Evolutionary conservation across 2,113 vertebrate species (phyloP).

Genomic region (Herpetotheres cachinnans): DNA sequence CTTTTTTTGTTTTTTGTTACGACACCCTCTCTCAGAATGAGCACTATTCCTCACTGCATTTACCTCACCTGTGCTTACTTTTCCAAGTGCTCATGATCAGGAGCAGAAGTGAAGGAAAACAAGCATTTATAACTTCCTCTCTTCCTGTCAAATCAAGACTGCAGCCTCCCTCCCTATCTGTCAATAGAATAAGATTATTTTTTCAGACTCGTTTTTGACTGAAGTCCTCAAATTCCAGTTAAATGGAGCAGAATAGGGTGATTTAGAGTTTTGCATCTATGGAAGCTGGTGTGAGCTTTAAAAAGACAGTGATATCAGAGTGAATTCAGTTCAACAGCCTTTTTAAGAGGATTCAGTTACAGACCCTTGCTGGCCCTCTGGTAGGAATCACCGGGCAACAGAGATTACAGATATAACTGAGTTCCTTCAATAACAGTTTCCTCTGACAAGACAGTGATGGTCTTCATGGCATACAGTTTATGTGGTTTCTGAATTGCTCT

Average conservation of each 20-base stretch:
- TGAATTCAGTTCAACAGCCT: neutral
- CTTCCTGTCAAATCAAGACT: neutral
- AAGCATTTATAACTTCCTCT: neutral
- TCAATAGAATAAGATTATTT: neutral
- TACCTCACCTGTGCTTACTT: neutral
- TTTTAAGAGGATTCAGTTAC: neutral
- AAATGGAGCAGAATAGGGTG: neutral
- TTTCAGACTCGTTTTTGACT: neutral
- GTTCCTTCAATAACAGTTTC: neutral
- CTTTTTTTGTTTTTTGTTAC: neutral
- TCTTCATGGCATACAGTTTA: neutral
- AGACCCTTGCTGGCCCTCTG: neutral
- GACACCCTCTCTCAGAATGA: neutral
- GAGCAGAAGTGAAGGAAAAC: neutral
- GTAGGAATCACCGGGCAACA: neutral
- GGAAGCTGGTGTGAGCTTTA: too few species aligned
- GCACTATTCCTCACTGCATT: neutral
- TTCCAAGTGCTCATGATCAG: neutral
- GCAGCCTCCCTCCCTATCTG: neutral
- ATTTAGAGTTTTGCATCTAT: neutral
- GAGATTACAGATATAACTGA: neutral
- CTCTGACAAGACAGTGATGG: neutral
- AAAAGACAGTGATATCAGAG: neutral
- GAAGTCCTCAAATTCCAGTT: neutral
- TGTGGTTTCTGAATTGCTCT: neutral